Conservation (phyloP, 2,888 invertebrate species). For the Bellardia bayeri region DNA sequence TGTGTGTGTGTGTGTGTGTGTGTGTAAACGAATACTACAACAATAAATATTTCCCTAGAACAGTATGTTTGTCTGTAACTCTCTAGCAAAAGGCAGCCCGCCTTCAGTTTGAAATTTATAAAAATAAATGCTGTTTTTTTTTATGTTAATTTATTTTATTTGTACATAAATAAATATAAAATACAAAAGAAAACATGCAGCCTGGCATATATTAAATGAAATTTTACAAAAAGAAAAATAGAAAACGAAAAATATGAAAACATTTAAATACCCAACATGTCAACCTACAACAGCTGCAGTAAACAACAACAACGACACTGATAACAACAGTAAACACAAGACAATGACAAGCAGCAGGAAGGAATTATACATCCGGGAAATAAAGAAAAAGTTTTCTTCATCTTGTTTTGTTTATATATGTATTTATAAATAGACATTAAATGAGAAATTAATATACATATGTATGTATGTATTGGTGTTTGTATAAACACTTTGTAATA, state of each 20-base stretch:
- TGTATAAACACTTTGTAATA: too few relatives aligned
- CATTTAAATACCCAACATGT: constrained; percentile 61
- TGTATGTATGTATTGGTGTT: too few relatives aligned
- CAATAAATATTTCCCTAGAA: background rate
- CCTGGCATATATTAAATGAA: constrained; percentile 37
- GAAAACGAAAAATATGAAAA: constrained; percentile 17
- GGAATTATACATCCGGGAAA: constrained; percentile 28
- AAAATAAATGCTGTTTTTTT: constrained; percentile 20
- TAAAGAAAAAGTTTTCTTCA: background rate
- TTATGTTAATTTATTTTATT: background rate
- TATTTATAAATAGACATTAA: too few relatives aligned
- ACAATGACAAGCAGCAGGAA: constrained; percentile 57
- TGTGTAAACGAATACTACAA: constrained; percentile 3
- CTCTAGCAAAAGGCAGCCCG: constrained; percentile 8
- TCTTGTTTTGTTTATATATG: too few relatives aligned
- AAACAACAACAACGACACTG: constrained; percentile 50
- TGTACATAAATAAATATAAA: constrained; percentile 30
- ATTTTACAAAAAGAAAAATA: background rate
- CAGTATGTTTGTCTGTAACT: background rate
- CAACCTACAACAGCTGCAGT: constrained; percentile 53
- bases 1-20: constrained; percentile 44
- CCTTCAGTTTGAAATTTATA: constrained; percentile 53
- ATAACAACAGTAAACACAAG: constrained; percentile 36
- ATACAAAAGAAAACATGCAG: constrained; percentile 15
- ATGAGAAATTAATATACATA: too few relatives aligned